Base-by-base conservation (phyloP, 2,888 invertebrate species). In the Pyrrhosoma nymphula region DNA sequence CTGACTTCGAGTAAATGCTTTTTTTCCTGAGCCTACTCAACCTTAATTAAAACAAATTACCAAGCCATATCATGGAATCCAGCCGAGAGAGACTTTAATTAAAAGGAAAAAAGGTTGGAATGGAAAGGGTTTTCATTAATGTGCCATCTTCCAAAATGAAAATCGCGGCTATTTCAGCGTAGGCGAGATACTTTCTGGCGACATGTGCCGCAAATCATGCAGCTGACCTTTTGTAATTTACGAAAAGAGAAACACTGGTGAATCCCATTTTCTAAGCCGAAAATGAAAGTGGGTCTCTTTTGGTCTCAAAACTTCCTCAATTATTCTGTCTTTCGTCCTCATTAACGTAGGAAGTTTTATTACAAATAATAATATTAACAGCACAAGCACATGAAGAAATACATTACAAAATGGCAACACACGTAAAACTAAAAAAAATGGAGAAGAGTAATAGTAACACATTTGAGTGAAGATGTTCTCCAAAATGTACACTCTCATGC, bases 11-110 rank as follows among this genome's bases (percentile, higher is more conserved):
- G n/a, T 69, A 26, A 69, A 69, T 69, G n/a, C 69, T 69, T 23
- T 69, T n/a, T 26, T n/a, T n/a, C n/a, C 10, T 0, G 69, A 26
- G n/a, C n/a, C 8, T 26, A 3, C n/a, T 26, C 69, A 69, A 26
- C 69, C 26, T 69, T 69, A 69, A 69, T 69, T 26, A 69, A 69
- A 69, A 69, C 69, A n/a, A 69, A 69, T 69, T 69, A 69, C 69
- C 47, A n/a, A 69, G n/a, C 69, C 69, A 26, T 8, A 8, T 69
- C 4, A 69, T 69, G 69, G n/a, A 69, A 69, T 69, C 69, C 23
- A 26, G 69, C 69, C 23, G 26, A 26, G 69, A 47, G 47, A 12
- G 69, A 69, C n/a, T 69, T 69, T 69, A 69, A 69, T 69, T 69
- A 69, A 69, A 69, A n/a, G 69, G 69, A 23, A 69, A 69, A 69